Evolutionary conservation across 2,113 vertebrate species (phyloP).

Genomic region (Vidua chalybeata): DNA sequence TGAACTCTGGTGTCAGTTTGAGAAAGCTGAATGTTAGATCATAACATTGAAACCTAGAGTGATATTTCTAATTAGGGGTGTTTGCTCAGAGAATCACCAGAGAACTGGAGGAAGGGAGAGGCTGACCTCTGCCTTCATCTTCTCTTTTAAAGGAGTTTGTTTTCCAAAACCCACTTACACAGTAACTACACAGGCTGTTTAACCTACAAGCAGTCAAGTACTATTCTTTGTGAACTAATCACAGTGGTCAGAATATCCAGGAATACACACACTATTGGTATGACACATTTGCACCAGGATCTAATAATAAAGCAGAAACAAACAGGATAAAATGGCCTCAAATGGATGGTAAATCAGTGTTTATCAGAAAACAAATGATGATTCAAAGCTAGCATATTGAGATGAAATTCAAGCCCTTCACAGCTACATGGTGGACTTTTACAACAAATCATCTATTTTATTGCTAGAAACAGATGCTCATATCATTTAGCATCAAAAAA

Average conservation of each 20-base stretch:
- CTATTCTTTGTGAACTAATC: conserved; percentile 19
- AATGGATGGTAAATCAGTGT: conserved; percentile 65
- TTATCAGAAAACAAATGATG: conserved; percentile 68
- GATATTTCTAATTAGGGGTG: not conserved
- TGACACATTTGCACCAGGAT: conserved; percentile 25
- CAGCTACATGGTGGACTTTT: conserved; percentile 67
- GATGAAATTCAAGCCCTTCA: conserved; percentile 73
- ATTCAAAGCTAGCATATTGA: conserved; percentile 65
- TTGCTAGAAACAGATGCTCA: conserved; percentile 58
- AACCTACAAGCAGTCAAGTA: conserved; percentile 15
- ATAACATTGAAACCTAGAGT: not conserved
- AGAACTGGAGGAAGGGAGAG: not conserved
- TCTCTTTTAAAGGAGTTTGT: not conserved
- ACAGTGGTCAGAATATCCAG: conserved; percentile 54
- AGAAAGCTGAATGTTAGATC: conserved; percentile 48
- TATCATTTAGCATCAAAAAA: conserved; percentile 66
- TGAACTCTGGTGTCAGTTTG: conserved; percentile 30
- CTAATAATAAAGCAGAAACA: conserved; percentile 66
- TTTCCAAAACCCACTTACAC: not conserved
- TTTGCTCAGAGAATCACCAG: not conserved
- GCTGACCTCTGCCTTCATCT: not conserved
- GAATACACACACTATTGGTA: not conserved
- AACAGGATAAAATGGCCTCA: conserved; percentile 57
- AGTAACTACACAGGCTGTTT: not conserved
- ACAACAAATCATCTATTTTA: conserved; percentile 74